Evolutionary conservation across 2,113 vertebrate species (phyloP).

Genomic region (Pseudopodoces humilis): DNA sequence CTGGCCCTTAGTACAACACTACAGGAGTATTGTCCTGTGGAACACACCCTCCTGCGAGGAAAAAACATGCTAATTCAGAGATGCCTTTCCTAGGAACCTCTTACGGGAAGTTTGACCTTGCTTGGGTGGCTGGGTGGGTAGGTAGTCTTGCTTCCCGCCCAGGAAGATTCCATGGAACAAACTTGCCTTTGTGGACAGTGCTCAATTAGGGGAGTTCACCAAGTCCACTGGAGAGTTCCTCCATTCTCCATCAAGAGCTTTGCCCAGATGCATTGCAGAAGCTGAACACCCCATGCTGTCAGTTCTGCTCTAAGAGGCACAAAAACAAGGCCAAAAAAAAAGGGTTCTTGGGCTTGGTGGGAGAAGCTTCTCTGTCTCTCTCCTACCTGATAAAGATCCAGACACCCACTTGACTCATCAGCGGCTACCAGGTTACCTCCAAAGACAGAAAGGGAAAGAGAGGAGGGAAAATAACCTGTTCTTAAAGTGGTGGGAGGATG

Average conservation of each 20-base stretch:
- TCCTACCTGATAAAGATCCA: neutral
- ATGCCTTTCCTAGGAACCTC: neutral
- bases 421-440: neutral
- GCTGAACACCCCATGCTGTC: neutral
- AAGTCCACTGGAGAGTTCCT: neutral
- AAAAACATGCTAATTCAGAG: neutral
- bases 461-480: neutral
- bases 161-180: neutral
- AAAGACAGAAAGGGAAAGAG: neutral
- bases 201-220: neutral
- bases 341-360: neutral
- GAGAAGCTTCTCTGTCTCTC: neutral
- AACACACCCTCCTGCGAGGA: fast-evolving
- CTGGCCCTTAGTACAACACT: neutral
- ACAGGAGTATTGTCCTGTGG: neutral
- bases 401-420: neutral
- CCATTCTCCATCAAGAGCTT: neutral
- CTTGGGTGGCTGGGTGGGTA: neutral
- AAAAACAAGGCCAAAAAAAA: neutral
- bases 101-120: fast-evolving
- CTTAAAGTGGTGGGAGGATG: neutral
- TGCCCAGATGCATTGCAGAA: neutral
- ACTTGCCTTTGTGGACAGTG: neutral
- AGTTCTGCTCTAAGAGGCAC: neutral
- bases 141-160: neutral